Conservation (phyloP, 2,888 invertebrate genomes). For the Nemotelus nigrinus region DNA sequence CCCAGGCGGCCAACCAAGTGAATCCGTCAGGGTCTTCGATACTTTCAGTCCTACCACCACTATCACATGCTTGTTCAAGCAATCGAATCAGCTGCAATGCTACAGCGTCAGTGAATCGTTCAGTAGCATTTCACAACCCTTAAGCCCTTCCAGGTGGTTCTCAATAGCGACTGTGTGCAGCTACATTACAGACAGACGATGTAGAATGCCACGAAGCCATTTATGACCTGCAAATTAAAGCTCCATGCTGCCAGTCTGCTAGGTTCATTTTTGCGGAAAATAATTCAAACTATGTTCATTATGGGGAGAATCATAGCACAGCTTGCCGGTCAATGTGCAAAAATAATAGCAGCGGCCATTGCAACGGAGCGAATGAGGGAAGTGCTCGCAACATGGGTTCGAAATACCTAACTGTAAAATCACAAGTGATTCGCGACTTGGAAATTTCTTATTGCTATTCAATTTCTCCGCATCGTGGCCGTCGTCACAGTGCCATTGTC, state of each 20-base stretch:
- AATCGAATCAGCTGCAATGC: constrained; percentile 1
- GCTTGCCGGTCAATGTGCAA: no score
- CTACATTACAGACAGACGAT: not conserved
- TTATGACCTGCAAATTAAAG: constrained; percentile 26
- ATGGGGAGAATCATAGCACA: not conserved
- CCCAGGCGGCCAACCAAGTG: not conserved
- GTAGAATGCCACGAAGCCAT: constrained; percentile 28
- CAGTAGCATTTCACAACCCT: constrained; percentile 13
- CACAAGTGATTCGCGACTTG: constrained; percentile 38
- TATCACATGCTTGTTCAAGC: not conserved
- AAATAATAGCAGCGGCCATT: no score
- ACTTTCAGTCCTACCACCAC: not conserved
- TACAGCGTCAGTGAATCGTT: not conserved
- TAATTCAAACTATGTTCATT: not conserved
- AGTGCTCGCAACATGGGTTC: not conserved
- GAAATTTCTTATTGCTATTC: constrained; percentile 30
- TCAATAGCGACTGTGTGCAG: not conserved
- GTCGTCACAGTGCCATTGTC: no score
- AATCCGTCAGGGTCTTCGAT: constrained; percentile 22
- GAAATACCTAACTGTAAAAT: constrained; percentile 44
- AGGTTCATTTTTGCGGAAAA: not conserved
- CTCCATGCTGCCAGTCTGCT: not conserved
- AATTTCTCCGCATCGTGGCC: constrained; percentile 3
- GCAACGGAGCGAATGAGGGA: not conserved
- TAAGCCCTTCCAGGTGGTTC: not conserved